Evolutionary conservation across 64 coral and sea anemone genomes (phyloP), one percentile per base, ranked within the genome.

Genomic region (Anthopleura sola): DNA sequence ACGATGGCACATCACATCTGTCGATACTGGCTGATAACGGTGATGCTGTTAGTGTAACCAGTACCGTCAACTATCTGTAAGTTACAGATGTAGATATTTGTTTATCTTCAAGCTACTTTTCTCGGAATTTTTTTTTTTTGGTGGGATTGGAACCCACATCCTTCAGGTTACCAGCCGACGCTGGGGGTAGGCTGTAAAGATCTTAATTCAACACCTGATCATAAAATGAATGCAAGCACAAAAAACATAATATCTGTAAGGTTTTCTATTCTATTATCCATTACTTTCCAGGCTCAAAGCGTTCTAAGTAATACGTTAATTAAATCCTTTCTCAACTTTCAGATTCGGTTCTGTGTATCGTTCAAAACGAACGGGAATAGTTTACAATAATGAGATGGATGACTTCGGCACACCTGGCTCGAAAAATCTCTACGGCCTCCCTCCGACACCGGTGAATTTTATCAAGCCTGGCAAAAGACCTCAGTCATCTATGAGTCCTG

Each of bases 321-420:
- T 2, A 44, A 44, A 44, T 53, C 50, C 1, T 2, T 12, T 53
- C 50, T 53, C 16, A 17, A 53, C 11, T 26, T 62, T 26, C 49
- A 98, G 96, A 39, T 92, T 98, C 84, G 96, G 96, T 12, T 55
- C 33, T 13, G 84, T 60, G 38, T 87, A 87, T 86, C 92, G 96
- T 36, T 94, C 92, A 13, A 90, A n/a, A 3, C 13, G 34, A 24
- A 98, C 96, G 24, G 96, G 96, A 5, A 98, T 98, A 9, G 86
- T 98, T 1, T 94, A 94, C 80, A 94, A 98, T 39, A 75, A 98
- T 40, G 83, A 92, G 19, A 98, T 98, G 96, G 85, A 53, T 24
- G 93, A 94, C 60, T 98, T 98, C 46, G 77, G 85, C 18, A 89
- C 83, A 37, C 96, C 96, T 12, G 81, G 75, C 1, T 6, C 19